Base-by-base conservation (phyloP, 2,113 vertebrate genomes). In the Nibea albiflora region DNA sequence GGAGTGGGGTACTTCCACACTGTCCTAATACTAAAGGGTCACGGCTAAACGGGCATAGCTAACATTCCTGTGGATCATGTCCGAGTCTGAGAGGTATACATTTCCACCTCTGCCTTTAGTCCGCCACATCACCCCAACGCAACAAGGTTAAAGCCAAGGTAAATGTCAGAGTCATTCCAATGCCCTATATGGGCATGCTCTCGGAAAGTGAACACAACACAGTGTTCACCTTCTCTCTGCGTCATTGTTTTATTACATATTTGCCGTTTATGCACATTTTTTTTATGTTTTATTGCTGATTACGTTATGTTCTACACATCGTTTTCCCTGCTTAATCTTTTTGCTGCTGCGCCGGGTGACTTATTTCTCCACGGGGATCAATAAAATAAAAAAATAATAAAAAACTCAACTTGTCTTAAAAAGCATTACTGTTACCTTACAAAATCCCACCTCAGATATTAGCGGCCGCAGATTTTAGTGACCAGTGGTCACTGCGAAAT, bases 61-160 rank as follows among this genome's bases (percentile, higher is more conserved):
- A 76, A 86, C 76, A 89, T 89, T 89, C 81, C 81, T 87, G 80
- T 77, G 60, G 69, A 62, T 83, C 68, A 73, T 20, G 14, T 67
- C 53, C 56, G 64, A 68, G 73, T 74, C 35, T 35, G 39, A 67
- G 62, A 11, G 24, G 26, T 61, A 76, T 70, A 81, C 74, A 65
- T 58, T 28, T 39, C 58, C 24, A 66, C 56, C 60, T 81, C 68
- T 73, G 73, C 39, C 22, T 72, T 22, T n/a, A 70, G 39, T 52
- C 53, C 64, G 17, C 35, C 26, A 63, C 49, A 79, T 12, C 35
- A 24, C 28, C 28, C 79, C 66, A 61, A 31, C 61, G 31, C n/a
- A 65, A 52, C 63, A 47, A 73, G 73, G 85, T 81, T 81, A 66
- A 60, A 28, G 67, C 61, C 24, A 71, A 87, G 54, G 65, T 84